Conservation (phyloP, 1,140 invertebrate species). For the Capitella teleta region DNA sequence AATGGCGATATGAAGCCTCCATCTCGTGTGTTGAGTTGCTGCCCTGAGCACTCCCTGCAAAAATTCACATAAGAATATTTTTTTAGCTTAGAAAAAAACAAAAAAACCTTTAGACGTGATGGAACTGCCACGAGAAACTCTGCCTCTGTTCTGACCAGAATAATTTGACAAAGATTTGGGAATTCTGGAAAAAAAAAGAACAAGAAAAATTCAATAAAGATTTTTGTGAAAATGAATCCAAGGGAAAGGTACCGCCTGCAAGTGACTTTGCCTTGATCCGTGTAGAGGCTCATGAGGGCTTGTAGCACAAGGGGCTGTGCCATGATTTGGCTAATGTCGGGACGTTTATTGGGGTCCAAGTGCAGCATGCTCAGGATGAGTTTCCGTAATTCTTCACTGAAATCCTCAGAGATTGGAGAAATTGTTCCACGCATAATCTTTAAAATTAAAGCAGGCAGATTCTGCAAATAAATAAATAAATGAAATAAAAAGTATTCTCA, state of each 20-base stretch:
- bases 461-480: too few species aligned
- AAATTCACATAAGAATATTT: too few species aligned
- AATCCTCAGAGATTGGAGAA: conserved; percentile 41
- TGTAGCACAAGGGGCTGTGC: conserved; percentile 43
- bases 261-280: conserved; percentile 40
- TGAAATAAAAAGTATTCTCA: too few species aligned
- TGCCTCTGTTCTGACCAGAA: conserved; percentile 20
- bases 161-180: conserved; percentile 25
- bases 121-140: neutral
- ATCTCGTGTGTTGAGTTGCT: too few species aligned
- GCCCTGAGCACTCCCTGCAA: too few species aligned
- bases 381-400: conserved; percentile 39
- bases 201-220: too few species aligned
- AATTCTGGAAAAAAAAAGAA: conserved; percentile 18
- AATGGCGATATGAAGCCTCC: too few species aligned
- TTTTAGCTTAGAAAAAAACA: too few species aligned
- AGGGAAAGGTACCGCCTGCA: conserved; percentile 30
- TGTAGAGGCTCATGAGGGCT: conserved; percentile 36
- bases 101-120: too few species aligned
- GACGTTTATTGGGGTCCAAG: conserved; percentile 42
- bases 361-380: conserved; percentile 43
- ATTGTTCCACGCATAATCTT: conserved; percentile 47
- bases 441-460: conserved; percentile 44
- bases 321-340: conserved; percentile 43
- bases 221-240: too few species aligned